Base-by-base conservation (phyloP, 2,888 invertebrate genomes). In the Limnephilus lunatus region DNA sequence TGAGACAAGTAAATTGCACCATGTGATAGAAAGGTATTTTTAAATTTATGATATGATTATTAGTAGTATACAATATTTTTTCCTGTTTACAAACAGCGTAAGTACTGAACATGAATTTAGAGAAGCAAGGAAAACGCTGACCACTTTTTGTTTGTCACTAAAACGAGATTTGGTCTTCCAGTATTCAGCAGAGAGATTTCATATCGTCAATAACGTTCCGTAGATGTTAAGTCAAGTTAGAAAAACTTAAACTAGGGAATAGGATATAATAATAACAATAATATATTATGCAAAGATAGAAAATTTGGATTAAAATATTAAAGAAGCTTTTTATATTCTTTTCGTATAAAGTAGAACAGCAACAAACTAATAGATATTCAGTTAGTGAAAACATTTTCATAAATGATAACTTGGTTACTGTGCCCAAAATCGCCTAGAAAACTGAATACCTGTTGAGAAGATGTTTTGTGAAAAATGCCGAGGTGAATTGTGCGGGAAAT, bases 91-190 rank as follows among this genome's bases (percentile, higher is more conserved):
- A 11, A 88, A 15, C 11, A 15, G 11, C 15, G 3, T 14, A 7
- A 30, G 9, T 31, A 12, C 88, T 88, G 68, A 1, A 68, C 4
- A 2, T 19, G 5, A 68, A 31, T 30, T 32, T 80, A 15, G 88
- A 88, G 14, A 19, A 68, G 39, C 31, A 19, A n/a, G 35, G 88
- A 88, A 25, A 35, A 30, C 32, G 31, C 88, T 88, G 88, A 88
- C 88, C 53, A 88, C 88, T 88, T 88, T 88, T 88, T 88, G 88
- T 88, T 88, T 88, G 88, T 88, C 88, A 68, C 88, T 88, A 68
- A 44, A 88, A 88, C 88, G 31, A 68, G 31, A 53, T 88, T 88
- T 88, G 15, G 88, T 31, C 88, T 88, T 88, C 88, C 88, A 32
- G 35, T 88, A 35, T 88, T 32, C 88, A 88, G 32, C 88, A 2